Evolutionary conservation across 2,113 vertebrate species (phyloP), one percentile per base, ranked within the genome.

Genomic region (Solea senegalensis): DNA sequence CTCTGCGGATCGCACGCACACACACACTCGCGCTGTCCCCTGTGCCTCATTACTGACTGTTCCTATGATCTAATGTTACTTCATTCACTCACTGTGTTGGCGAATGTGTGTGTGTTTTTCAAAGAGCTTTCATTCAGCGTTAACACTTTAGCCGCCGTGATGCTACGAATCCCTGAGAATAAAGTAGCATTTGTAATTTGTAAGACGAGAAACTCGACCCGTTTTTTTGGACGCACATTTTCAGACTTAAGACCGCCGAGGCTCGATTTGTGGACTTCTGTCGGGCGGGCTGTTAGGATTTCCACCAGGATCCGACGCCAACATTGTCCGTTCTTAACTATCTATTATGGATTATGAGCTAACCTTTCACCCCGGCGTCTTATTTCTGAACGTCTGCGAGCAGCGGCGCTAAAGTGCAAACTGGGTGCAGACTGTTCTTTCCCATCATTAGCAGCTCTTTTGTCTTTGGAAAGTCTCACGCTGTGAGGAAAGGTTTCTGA

Each of bases 41-140:
- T 2, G 60, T 61, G 80, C 78, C 74, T 88, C 88, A 80, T 90
- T 86, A 89, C 75, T 16, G 61, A 69, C 82, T 63, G 61, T 88
- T 85, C 75, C 67, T 81, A 73, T 86, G 72, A 83, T 69, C 69
- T 77, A 61, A 56, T 41, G 69, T 79, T 81, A 55, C 78, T 69
- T 43, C 58, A 74, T 77, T 61, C 40, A 3, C 72, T 78, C 16
- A 28, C 62, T n/a, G 39, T 43, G 50, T 16, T 45, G 49, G 77
- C 49, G 13, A 43, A 70, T 62, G 66, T 34, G 34, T 34, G 34
- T 34, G 0, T 34, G 39, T 82, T 62, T 82, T 62, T 41, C 27
- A 40, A 70, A 8, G 8, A 2, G 21, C 64, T 51, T 54, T 78
- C 60, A 2, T 50, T 70, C 46, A 16, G 50, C 8, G 8, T 15